Conservation (phyloP, 2,888 invertebrate genomes). For the Drosophila birchii region DNA sequence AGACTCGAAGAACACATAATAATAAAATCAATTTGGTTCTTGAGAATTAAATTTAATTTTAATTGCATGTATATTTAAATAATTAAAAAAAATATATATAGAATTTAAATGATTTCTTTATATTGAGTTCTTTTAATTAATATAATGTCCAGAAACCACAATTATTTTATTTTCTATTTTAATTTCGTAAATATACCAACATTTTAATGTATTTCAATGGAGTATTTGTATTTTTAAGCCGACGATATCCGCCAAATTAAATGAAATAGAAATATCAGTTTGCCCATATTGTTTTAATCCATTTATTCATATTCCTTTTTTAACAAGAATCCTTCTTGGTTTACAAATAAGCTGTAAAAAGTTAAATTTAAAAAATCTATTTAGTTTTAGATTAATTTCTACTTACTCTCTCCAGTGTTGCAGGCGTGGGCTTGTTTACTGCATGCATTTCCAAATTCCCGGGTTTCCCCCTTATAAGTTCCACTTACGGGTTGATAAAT, state of each 20-base stretch:
- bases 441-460: constrained; percentile 55
- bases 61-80: no score
- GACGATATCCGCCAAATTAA: neutral
- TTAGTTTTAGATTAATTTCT: neutral
- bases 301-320: neutral
- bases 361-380: neutral
- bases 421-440: constrained; percentile 45
- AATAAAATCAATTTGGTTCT: neutral
- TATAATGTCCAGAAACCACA: neutral
- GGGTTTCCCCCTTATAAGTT: constrained; percentile 47
- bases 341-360: constrained; percentile 2
- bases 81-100: no score
- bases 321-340: neutral
- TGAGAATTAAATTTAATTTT: no score
- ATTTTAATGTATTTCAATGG: no score
- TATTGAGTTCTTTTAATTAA: no score
- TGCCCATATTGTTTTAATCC: neutral
- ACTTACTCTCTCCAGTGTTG: constrained; percentile 64
- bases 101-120: no score
- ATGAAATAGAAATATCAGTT: neutral
- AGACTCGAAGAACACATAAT: neutral
- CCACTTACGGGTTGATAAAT: constrained; percentile 44
- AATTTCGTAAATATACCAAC: no score
- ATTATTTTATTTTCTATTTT: no score
- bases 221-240: no score